phyloP scores from a whole-genome alignment of 2,888 invertebrate genomes.

The Glaucopsyche alexis region DNA sequence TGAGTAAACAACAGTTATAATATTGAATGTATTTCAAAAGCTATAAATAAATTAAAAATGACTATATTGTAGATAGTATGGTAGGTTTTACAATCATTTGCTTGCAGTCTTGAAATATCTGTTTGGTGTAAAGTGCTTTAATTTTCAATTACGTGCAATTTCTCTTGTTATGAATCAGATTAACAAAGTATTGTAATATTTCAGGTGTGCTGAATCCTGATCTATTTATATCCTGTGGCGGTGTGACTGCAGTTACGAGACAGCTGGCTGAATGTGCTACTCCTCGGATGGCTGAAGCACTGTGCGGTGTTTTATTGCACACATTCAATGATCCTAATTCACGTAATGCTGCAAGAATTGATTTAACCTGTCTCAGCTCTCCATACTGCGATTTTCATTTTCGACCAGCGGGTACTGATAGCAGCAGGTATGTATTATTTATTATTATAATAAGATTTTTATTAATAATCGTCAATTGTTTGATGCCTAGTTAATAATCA shows the following conservation, averaged over 20 bases:
- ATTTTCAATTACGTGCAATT: neutral
- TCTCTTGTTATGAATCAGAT: no score
- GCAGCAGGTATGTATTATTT: conserved; percentile 79
- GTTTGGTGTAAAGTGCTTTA: no score
- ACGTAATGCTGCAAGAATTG: conserved; percentile 86
- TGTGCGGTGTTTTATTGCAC: conserved; percentile 92
- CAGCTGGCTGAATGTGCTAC: conserved; percentile 92
- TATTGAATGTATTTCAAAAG: no score
- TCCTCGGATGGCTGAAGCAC: conserved; percentile 93
- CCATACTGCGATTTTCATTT: conserved; percentile 96
- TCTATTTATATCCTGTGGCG: conserved; percentile 88
- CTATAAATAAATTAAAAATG: no score
- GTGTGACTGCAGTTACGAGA: conserved; percentile 89
- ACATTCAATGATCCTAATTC: conserved; percentile 92
- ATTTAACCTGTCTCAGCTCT: conserved; percentile 90
- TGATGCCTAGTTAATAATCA: neutral
- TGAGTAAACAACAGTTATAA: no score
- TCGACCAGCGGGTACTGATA: conserved; percentile 85
- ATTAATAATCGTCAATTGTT: neutral
- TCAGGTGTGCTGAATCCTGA: conserved; percentile 90
- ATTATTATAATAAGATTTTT: neutral
- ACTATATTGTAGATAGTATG: no score
- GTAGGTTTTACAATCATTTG: no score
- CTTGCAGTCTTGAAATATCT: no score
- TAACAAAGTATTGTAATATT: neutral